phyloP scores from a whole-genome alignment of 2,113 vertebrate genomes.

The Apodemus speciosus region DNA sequence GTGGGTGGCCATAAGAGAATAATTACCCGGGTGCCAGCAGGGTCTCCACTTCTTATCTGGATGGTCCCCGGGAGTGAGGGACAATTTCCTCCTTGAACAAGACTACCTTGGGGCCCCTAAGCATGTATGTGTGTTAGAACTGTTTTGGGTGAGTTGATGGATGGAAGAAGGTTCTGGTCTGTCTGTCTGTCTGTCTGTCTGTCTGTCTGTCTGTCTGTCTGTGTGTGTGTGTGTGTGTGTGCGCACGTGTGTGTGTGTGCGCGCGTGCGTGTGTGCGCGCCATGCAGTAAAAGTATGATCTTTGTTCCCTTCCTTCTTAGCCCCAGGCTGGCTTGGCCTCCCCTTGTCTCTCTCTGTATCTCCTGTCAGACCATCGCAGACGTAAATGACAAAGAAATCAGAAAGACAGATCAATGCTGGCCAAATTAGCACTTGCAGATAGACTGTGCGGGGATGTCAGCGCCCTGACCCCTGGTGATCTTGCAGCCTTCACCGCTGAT shows the following conservation, averaged over 20 bases:
- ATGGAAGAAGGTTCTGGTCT: slow-evolving; percentile 65
- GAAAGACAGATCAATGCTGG: slow-evolving; percentile 91
- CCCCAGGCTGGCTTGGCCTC: slow-evolving; percentile 67
- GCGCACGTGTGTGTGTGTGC: slow-evolving; percentile 36
- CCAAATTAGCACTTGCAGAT: slow-evolving; percentile 93
- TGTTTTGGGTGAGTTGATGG: not conserved
- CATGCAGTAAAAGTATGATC: slow-evolving; percentile 84
- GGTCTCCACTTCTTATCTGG: slow-evolving; percentile 2
- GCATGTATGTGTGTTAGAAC: not conserved
- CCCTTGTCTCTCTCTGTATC: slow-evolving; percentile 88
- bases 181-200: not conserved
- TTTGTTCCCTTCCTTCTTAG: slow-evolving; percentile 84
- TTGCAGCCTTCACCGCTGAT: slow-evolving; percentile 87
- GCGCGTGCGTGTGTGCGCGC: not conserved
- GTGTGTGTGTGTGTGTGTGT: not conserved
- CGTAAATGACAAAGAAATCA: slow-evolving; percentile 93
- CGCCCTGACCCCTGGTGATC: slow-evolving; percentile 90
- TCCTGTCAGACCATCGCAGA: slow-evolving; percentile 87
- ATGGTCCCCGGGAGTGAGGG: not conserved
- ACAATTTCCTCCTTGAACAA: not conserved
- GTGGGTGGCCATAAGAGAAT: not conserved
- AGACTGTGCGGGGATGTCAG: slow-evolving; percentile 89
- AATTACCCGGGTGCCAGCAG: not conserved
- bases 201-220: slow-evolving; percentile 37
- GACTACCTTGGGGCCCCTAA: rapidly evolving